These are phyloP conservation scores for Drosophila athabasca DNA, from an alignment of 1,140 invertebrate species.

Conservation along the genomic window DNA sequence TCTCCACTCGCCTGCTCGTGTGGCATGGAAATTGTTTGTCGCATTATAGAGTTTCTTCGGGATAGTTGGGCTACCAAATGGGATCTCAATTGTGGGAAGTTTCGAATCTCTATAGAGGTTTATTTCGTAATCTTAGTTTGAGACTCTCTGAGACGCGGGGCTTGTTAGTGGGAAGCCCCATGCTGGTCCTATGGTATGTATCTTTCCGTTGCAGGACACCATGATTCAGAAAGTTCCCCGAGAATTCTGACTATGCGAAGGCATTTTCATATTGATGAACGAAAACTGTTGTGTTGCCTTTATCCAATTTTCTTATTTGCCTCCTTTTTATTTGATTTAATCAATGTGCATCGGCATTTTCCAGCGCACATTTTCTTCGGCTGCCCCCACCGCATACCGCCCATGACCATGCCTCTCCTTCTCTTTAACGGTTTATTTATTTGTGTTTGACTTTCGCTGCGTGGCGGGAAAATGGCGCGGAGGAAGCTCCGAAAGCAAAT, in stretches of 20 bases:
- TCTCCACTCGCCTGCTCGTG: slow-evolving; percentile 7
- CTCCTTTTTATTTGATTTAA: slow-evolving; percentile 72
- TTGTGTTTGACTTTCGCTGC: slow-evolving; percentile 74
- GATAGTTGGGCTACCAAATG: slow-evolving; percentile 10
- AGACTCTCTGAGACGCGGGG: too few relatives aligned
- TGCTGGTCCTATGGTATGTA: too few relatives aligned
- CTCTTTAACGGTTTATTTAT: slow-evolving; percentile 70
- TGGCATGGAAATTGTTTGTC: slow-evolving; percentile 36
- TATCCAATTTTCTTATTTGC: slow-evolving; percentile 72
- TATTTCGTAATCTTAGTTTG: too few relatives aligned
- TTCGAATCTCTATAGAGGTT: too few relatives aligned
- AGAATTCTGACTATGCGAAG: slow-evolving; percentile 4
- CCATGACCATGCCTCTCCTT: slow-evolving; percentile 27
- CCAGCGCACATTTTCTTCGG: slow-evolving; percentile 31
- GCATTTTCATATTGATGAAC: slow-evolving; percentile 29
- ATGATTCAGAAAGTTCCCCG: background rate
- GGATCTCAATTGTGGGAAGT: background rate
- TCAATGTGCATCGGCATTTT: slow-evolving; percentile 58
- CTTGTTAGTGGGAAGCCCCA: too few relatives aligned
- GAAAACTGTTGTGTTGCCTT: slow-evolving; percentile 45
- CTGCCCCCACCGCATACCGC: background rate
- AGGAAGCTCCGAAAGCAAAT: slow-evolving; percentile 74
- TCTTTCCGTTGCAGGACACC: too few relatives aligned
- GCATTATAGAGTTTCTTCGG: slow-evolving; percentile 35
- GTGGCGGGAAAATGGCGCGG: slow-evolving; percentile 59